Evolutionary conservation across 2,113 vertebrate genomes (phyloP), one percentile per base, ranked within the genome.

Genomic region (Megaceryle maxima): DNA sequence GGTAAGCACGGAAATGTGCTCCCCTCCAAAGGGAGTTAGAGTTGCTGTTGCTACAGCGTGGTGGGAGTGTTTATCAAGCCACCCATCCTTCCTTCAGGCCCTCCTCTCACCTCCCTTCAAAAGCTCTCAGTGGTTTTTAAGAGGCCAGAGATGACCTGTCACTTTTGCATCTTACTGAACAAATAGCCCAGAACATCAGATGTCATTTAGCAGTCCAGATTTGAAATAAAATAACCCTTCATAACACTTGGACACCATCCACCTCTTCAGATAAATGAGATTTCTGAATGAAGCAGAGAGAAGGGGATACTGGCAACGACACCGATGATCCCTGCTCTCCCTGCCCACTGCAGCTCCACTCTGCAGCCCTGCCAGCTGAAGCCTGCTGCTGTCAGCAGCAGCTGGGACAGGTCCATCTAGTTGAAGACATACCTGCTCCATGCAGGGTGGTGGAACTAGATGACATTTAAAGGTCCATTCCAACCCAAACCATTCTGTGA

Each of bases 31-130:
- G 50, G 13, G 46, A 93, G 39, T 16, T 39, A 79, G 43, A 85
- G 28, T 10, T 48, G 16, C 35, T 84, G 10, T 8, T 48, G 29
- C 31, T 29, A 31, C 0, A 0, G 28, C 10, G 1, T 21, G 31
- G 15, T 35, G 24, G 17, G 13, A 70, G 33, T 22, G 21, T 24
- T 81, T 48, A 57, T 16, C 17, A 31, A 3, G 1, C 12, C 35
- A 14, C 13, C 16, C 35, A 83, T 7, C 16, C 33, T 77, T 81
- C 44, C 35, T 74, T 39, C 62, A 90, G 25, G 44, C 26, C 64
- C 13, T 6, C n/a, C 10, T 4, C 11, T 31, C 16, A 2, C 7
- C 63, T 66, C 19, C 28, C 37, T 57, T 10, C 46, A 31, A 62
- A 76, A 66, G 14, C 6, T 10, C 18, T 68, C 6, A 0, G 15